Evolutionary conservation across 1,140 invertebrate genomes (phyloP), one percentile per base, ranked within the genome.

Genomic region (Drosophila murphyi): DNA sequence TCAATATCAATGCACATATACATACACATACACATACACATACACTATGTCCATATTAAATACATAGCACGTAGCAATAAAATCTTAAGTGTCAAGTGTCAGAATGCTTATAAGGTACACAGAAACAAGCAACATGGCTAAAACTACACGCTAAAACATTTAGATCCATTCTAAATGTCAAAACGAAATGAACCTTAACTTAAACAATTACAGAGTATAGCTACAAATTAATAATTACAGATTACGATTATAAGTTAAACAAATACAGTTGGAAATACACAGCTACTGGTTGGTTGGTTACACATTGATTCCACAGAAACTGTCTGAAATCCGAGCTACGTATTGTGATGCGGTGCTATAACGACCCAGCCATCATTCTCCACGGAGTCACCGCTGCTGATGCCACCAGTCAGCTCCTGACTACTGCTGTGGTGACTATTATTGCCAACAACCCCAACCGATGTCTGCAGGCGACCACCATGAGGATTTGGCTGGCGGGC

Each of bases 281-380:
- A 71, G 57, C 65, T 64, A 75, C 43, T 56, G 52, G 39, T 71
- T 71, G 56, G 71, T 43, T 56, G 52, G 39, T 71, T 71, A 61
- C 52, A 57, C 41, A 54, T 41, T 10, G 60, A 62, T 67, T 50
- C 54, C 64, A 34, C 34, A 67, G 32, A 20, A 20, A 28, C 31
- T 12, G 10, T 8, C 20, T 7, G 12, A 61, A 20, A 20, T 20
- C 20, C 20, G 48, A 57, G 50, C 64, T 73, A 73, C 50, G 64
- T 35, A 6, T 73, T 69, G 31, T 73, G 71, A 41, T 89, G 85
- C 28, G 85, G 76, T n/a, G 74, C 80, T 59, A 88, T 80, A 35
- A 88, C 65, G 48, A 88, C 83, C 83, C 83, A 88, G 1, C 83
- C 83, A 52, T 88, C 83, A 43, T 78, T 76, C 7, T 88, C 83